Evolutionary conservation across 2,113 vertebrate species (phyloP).

Genomic region (Menidia beryllina): DNA sequence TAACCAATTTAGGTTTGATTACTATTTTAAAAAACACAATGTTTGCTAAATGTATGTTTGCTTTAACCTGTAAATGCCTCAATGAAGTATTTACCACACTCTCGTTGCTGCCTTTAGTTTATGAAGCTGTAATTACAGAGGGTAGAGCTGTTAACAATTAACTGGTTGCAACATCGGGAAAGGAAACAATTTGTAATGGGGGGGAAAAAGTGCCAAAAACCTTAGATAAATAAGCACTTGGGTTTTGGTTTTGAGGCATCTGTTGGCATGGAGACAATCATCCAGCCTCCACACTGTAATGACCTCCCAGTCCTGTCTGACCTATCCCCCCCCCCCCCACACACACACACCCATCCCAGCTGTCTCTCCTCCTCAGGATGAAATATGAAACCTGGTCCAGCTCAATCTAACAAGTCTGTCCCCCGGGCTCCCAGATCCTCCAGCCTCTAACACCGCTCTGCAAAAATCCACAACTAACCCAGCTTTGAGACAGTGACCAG

Average conservation of each 20-base stretch:
- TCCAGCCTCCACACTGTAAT: neutral
- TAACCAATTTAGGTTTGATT: neutral
- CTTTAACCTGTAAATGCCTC: neutral
- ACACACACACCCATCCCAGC: no score
- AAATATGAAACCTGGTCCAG: constrained; percentile 81
- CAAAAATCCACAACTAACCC: constrained; percentile 28
- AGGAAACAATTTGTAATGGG: constrained; percentile 16
- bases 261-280: neutral
- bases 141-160: neutral
- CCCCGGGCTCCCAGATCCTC: constrained; percentile 60
- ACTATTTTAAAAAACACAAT: neutral
- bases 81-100: neutral
- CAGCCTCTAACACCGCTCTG: constrained; percentile 54
- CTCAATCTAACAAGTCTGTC: constrained; percentile 66
- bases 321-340: no score
- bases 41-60: neutral
- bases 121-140: constrained; percentile 35
- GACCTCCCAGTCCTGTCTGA: neutral
- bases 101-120: neutral
- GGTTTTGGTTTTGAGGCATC: neutral
- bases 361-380: constrained; percentile 67
- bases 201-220: constrained; percentile 11
- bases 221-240: neutral
- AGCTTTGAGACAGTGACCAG: constrained; percentile 44
- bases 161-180: neutral